Evolutionary conservation across 2,797 vertebrate genomes (phyloP).

Genomic region (Lepilemur ruficaudatus): DNA sequence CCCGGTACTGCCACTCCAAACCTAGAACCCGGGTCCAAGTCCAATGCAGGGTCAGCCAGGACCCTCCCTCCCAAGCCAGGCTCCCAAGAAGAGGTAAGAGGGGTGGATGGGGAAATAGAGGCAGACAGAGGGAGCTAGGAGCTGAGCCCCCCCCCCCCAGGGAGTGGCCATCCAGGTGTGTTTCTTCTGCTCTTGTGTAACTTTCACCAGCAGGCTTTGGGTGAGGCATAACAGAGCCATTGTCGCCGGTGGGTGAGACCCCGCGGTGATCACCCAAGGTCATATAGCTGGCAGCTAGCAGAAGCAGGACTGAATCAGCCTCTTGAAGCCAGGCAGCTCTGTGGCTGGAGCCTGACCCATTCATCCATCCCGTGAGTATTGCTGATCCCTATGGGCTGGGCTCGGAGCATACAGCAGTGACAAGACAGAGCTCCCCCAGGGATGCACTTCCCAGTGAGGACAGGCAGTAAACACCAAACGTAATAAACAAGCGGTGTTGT

Average conservation of each 20-base stretch:
- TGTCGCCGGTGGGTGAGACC: neutral
- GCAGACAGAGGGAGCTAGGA: neutral
- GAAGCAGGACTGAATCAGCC: neutral
- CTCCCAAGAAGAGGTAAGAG: neutral
- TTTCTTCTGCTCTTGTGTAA: neutral
- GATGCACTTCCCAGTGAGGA: rapidly evolving
- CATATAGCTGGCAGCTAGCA: neutral
- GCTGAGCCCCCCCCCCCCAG: neutral
- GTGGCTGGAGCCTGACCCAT: too few relatives aligned
- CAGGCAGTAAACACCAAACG: neutral
- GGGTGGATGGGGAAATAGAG: too few relatives aligned
- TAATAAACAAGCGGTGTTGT: neutral
- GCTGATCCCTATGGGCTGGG: too few relatives aligned
- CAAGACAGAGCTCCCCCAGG: neutral
- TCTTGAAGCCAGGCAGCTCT: neutral
- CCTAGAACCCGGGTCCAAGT: neutral
- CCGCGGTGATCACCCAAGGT: neutral
- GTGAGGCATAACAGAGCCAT: neutral
- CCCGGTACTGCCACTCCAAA: neutral
- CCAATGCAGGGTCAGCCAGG: neutral
- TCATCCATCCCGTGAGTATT: neutral
- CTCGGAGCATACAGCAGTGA: neutral
- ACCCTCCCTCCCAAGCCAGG: neutral
- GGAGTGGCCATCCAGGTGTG: neutral
- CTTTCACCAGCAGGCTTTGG: neutral